A percentile compares a stretch with the other conserved stretches of the same genome.
Evolutionary conservation across 2,113 vertebrate genomes (phyloP).

Genomic region (Stictonetta naevosa): DNA sequence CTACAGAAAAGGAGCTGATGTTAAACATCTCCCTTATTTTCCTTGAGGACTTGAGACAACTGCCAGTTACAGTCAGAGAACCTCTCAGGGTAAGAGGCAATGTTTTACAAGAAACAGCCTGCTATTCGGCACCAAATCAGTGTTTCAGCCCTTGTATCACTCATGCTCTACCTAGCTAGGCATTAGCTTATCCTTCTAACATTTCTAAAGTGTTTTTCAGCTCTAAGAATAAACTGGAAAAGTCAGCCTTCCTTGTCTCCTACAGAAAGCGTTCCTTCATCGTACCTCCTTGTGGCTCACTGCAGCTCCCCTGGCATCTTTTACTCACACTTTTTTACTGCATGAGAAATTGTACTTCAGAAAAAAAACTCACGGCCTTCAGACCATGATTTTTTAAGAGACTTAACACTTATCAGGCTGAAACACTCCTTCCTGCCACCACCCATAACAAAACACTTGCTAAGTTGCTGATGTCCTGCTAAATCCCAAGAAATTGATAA

Average conservation of each 20-base stretch:
- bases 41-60: background rate
- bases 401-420: fast-evolving
- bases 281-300: background rate
- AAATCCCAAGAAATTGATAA: background rate
- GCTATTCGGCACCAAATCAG: fast-evolving
- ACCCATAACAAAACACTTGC: too few relatives aligned
- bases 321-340: background rate
- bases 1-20: background rate
- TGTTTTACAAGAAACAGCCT: background rate
- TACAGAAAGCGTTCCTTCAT: background rate
- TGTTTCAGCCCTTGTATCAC: background rate
- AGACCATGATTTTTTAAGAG: background rate
- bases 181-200: background rate
- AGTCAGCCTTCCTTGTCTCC: background rate
- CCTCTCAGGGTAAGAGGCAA: background rate
- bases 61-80: fast-evolving
- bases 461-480: background rate
- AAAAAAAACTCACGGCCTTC: background rate
- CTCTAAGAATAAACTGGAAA: background rate
- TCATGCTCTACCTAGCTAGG: fast-evolving
- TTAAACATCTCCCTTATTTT: background rate
- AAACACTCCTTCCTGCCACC: background rate
- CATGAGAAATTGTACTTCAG: background rate
- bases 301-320: background rate
- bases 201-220: background rate